These are phyloP conservation scores for Trachelus troglodyta DNA, from an alignment of 2,888 invertebrate genomes.

Conservation along the genomic window DNA sequence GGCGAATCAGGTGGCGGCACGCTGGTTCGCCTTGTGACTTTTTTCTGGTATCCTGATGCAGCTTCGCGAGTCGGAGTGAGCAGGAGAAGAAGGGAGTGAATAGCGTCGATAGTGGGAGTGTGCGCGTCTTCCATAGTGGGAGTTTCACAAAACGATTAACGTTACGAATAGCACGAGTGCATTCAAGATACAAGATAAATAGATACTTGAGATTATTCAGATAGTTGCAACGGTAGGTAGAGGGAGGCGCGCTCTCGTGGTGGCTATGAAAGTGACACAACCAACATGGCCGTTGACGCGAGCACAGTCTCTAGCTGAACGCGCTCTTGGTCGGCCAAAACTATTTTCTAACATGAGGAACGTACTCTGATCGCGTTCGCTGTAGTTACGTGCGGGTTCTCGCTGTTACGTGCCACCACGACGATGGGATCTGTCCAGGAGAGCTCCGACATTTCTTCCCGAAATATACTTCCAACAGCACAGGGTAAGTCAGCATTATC, in stretches of 20 bases:
- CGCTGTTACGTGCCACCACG: background rate
- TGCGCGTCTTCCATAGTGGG: background rate
- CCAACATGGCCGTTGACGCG: conserved; percentile 4
- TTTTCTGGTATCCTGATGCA: background rate
- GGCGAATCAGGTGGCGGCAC: background rate
- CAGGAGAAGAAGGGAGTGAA: background rate
- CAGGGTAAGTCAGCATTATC: conserved; percentile 12
- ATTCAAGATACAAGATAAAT: background rate
- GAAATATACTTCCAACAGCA: conserved; percentile 9
- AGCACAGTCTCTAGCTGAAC: background rate
- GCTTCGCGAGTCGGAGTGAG: background rate
- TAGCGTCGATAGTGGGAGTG: background rate
- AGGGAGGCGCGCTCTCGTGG: conserved; percentile 3
- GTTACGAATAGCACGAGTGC: background rate
- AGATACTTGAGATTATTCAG: background rate
- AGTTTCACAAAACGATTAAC: background rate
- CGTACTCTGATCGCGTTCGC: background rate
- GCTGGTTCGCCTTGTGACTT: background rate
- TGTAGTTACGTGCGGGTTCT: background rate
- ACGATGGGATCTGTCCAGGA: conserved; percentile 12
- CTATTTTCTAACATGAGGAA: background rate
- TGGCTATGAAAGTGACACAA: background rate
- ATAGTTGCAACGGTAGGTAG: background rate
- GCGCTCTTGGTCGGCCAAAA: background rate
- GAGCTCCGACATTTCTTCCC: conserved; percentile 13